phyloP scores from a whole-genome alignment of 2,888 invertebrate species.

The Hirtodrosophila cameraria region DNA sequence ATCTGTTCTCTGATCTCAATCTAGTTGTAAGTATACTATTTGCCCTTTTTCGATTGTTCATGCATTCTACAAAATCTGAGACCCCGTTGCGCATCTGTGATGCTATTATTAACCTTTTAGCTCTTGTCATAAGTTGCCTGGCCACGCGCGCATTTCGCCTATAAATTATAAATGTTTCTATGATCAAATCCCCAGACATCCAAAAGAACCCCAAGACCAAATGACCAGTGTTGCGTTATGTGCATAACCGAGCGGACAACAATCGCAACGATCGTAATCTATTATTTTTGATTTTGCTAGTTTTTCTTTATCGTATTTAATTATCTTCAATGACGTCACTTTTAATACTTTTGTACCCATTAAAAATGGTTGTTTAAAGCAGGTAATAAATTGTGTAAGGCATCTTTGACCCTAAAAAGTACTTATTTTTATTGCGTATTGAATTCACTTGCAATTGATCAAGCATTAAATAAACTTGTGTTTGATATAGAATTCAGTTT shows the following conservation, averaged over 20 bases:
- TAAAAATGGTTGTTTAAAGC: no score
- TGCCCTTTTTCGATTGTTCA: slow-evolving; percentile 54
- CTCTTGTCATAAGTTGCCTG: slow-evolving; percentile 73
- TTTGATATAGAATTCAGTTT: no score
- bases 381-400: no score
- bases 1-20: slow-evolving; percentile 18
- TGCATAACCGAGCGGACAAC: slow-evolving; percentile 21
- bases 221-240: slow-evolving; percentile 34
- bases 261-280: slow-evolving; percentile 11
- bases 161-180: slow-evolving; percentile 36
- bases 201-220: slow-evolving; percentile 12
- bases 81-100: slow-evolving; percentile 20
- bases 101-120: slow-evolving; percentile 75
- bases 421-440: no score
- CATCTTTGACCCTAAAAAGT: no score
- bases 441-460: no score
- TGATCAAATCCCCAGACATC: slow-evolving; percentile 1
- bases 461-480: no score
- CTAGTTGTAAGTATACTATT: slow-evolving; percentile 31
- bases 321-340: slow-evolving; percentile 40
- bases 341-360: no score
- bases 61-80: slow-evolving; percentile 17
- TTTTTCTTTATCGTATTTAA: slow-evolving; percentile 14
- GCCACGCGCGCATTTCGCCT: slow-evolving; percentile 34
- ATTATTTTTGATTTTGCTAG: slow-evolving; percentile 6